phyloP scores from a whole-genome alignment of 2,113 vertebrate genomes.

The Ctenomys sociabilis region DNA sequence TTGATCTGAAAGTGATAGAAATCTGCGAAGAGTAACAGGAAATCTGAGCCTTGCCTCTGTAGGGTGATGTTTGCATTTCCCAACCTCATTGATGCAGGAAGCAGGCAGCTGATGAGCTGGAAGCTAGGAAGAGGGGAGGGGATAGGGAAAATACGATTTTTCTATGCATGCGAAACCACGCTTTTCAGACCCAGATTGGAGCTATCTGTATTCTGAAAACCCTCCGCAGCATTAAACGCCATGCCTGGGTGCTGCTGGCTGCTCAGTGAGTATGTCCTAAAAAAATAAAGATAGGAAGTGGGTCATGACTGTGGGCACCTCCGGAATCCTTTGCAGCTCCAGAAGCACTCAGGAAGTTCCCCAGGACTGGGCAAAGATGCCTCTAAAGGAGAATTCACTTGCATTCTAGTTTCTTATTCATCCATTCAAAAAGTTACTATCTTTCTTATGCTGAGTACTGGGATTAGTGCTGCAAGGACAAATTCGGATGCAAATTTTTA shows the following conservation, averaged over 20 bases:
- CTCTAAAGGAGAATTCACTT: not conserved
- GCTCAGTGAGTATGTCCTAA: not conserved
- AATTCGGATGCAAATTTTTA: not conserved
- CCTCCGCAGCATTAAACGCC: not conserved
- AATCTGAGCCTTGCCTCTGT: constrained; percentile 50
- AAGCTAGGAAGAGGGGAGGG: not conserved
- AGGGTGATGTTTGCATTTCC: constrained; percentile 1
- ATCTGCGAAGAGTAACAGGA: constrained; percentile 56
- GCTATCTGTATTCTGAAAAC: not conserved
- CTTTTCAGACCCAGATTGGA: constrained; percentile 24
- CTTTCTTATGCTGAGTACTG: not conserved
- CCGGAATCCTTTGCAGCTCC: not conserved
- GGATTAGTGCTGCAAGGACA: not conserved
- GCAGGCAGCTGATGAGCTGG: not conserved
- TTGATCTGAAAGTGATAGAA: constrained; percentile 66
- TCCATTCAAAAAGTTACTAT: not conserved
- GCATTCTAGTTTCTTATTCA: not conserved
- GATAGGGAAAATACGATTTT: not conserved
- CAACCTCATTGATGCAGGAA: constrained; percentile 31
- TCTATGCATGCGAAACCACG: not conserved
- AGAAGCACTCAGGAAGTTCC: not conserved
- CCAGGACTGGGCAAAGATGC: not conserved
- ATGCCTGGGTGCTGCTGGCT: not conserved
- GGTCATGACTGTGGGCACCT: not conserved
- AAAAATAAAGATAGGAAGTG: constrained; percentile 20